A percentile compares a stretch with the other conserved stretches of the same genome.
Evolutionary conservation across 2,113 vertebrate genomes (phyloP).

Genomic region (Limnothrissa miodon): DNA sequence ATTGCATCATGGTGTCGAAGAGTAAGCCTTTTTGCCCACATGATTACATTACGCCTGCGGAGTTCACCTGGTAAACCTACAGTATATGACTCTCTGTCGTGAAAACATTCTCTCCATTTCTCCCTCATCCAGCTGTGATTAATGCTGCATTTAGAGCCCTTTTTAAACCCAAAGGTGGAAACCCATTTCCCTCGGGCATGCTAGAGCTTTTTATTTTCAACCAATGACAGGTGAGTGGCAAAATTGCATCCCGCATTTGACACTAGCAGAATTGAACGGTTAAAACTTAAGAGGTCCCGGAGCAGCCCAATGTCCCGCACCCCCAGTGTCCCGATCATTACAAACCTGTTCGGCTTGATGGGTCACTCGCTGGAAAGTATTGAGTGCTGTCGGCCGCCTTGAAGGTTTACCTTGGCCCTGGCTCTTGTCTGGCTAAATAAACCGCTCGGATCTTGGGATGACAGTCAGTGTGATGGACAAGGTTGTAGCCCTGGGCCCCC

Average conservation of each 20-base stretch:
- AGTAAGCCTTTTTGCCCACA: slow-evolving; percentile 40
- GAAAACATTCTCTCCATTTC: background rate
- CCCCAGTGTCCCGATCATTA: background rate
- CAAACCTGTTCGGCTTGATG: slow-evolving; percentile 16
- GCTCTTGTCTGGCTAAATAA: slow-evolving; percentile 5
- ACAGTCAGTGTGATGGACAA: slow-evolving; percentile 11
- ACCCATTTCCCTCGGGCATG: background rate
- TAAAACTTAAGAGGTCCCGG: background rate
- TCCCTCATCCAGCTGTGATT: background rate
- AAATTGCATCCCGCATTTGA: background rate
- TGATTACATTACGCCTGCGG: slow-evolving; percentile 42
- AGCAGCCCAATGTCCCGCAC: background rate
- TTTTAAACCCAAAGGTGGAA: slow-evolving; percentile 4
- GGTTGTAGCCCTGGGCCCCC: slow-evolving; percentile 10
- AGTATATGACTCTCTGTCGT: background rate
- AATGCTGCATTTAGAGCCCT: background rate
- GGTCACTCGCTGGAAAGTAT: background rate
- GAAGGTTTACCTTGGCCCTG: background rate
- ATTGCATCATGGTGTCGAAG: slow-evolving; percentile 43
- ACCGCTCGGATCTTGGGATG: background rate
- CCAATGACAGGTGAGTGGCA: slow-evolving; percentile 6
- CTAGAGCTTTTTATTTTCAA: background rate
- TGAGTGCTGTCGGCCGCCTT: slow-evolving; percentile 5
- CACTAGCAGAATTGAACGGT: background rate
- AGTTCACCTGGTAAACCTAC: slow-evolving; percentile 42